These are phyloP conservation scores for Vidua macroura DNA, from an alignment of 2,113 vertebrate species.

Conservation along the genomic window DNA sequence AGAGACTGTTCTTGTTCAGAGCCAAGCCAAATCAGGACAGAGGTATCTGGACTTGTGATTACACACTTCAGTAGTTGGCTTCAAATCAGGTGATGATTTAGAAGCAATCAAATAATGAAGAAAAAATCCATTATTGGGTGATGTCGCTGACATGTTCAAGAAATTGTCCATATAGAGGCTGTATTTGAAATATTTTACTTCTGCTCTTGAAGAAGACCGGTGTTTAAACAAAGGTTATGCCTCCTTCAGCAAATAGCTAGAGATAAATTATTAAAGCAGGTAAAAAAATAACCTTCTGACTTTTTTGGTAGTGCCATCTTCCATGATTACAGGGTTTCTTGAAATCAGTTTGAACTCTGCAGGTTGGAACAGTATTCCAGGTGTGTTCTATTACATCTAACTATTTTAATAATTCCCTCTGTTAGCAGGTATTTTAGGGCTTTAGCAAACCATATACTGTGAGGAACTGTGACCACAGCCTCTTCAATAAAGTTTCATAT, in stretches of 20 bases:
- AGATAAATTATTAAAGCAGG: background rate
- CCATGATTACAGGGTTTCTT: background rate
- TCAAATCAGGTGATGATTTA: background rate
- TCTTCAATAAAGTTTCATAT: conserved; percentile 21
- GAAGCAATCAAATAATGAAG: background rate
- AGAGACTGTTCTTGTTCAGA: background rate
- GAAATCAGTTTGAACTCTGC: background rate
- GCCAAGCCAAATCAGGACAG: background rate
- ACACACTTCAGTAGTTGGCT: background rate
- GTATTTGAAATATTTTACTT: background rate
- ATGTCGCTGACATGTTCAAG: background rate
- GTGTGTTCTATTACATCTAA: background rate
- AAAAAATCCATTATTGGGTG: background rate
- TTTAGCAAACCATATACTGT: background rate
- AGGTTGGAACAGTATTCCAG: background rate
- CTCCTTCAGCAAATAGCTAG: background rate
- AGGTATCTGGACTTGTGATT: background rate
- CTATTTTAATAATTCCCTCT: background rate
- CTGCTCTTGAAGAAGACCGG: background rate
- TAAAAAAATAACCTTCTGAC: background rate
- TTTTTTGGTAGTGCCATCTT: background rate
- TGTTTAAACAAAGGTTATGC: background rate
- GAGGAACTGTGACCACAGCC: background rate
- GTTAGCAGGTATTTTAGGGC: background rate
- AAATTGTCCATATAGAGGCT: background rate